A percentile compares a stretch with the other conserved stretches of the same genome.
phyloP scores from a whole-genome alignment of 23 tunicate species.

The Oikopleura dioica region DNA sequence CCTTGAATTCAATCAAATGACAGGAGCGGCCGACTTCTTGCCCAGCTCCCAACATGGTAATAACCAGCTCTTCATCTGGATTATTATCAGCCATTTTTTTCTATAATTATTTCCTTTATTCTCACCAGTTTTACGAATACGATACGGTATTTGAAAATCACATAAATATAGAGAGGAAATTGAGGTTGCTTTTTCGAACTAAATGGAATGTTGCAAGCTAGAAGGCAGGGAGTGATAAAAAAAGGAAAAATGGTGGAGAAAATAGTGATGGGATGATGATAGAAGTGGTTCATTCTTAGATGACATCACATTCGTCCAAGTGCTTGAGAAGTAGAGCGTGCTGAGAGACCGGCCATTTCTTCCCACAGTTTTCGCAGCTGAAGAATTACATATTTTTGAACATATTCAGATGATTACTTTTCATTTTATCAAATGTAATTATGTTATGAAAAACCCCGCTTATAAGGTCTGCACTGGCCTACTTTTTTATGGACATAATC shows the following conservation, averaged over 20 bases:
- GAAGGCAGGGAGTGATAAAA: no score
- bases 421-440: neutral
- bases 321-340: neutral
- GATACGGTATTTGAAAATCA: neutral
- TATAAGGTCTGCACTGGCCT: no score
- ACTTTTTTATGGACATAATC: no score
- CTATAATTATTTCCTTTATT: neutral
- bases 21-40: conserved; percentile 99
- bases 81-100: neutral
- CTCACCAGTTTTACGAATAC: neutral
- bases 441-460: no score
- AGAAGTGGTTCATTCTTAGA: neutral
- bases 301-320: neutral
- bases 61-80: neutral
- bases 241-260: no score
- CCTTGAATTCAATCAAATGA: conserved; percentile 78
- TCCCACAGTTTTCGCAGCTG: neutral
- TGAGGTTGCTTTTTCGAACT: neutral
- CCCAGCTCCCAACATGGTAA: conserved; percentile 37
- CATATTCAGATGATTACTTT: neutral
- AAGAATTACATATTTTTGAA: neutral
- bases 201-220: neutral
- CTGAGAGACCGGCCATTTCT: neutral
- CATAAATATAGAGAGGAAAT: neutral
- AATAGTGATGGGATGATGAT: no score